A percentile compares a stretch with the other conserved stretches of the same genome.
Conservation (phyloP, 23 tunicate species). For the Trididemnum miniatum region DNA sequence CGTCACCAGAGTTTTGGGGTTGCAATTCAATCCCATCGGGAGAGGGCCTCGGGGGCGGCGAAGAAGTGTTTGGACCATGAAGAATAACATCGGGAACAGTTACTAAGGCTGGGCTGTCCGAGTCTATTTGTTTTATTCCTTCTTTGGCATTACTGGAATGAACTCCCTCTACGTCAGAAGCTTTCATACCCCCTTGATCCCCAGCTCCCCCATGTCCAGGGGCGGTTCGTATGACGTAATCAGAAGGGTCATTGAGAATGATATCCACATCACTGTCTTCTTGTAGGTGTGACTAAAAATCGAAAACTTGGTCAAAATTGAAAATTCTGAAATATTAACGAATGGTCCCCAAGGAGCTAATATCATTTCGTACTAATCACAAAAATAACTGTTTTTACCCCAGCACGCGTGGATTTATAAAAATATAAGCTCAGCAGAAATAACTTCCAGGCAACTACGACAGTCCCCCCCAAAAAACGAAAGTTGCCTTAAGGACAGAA, state of each 20-base stretch:
- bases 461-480: too few relatives aligned
- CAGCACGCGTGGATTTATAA: too few relatives aligned
- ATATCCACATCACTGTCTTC: slow-evolving; percentile 79
- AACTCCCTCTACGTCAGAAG: not conserved
- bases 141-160: not conserved
- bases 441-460: too few relatives aligned
- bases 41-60: not conserved
- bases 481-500: too few relatives aligned
- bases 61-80: not conserved
- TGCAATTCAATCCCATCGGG: not conserved
- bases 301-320: not conserved
- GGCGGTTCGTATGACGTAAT: not conserved
- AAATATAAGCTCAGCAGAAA: too few relatives aligned
- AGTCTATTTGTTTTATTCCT: not conserved
- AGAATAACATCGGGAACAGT: slow-evolving; percentile 7
- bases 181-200: not conserved
- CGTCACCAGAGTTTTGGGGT: not conserved
- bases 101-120: not conserved
- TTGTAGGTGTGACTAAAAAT: slow-evolving; percentile 17
- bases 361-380: too few relatives aligned
- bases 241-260: slow-evolving; percentile 62
- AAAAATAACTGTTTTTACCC: too few relatives aligned
- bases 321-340: not conserved
- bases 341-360: too few relatives aligned
- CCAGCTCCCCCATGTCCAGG: not conserved